phyloP scores from a whole-genome alignment of 1,140 invertebrate genomes.

The Tachypleus tridentatus region DNA sequence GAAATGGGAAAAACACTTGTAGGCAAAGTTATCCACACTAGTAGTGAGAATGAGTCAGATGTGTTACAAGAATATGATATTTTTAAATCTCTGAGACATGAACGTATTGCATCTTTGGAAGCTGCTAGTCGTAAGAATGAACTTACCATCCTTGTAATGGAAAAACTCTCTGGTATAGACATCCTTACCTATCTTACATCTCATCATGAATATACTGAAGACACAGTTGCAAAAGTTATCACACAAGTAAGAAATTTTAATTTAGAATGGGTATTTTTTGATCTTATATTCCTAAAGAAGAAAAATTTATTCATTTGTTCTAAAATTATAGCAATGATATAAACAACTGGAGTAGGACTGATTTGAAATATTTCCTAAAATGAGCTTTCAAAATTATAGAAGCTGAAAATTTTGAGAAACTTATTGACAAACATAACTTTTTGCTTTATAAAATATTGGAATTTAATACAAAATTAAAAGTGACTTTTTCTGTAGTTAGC shows the following conservation, averaged over 20 bases:
- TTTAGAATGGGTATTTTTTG: too few relatives aligned
- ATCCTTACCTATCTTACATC: conserved; percentile 74
- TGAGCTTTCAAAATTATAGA: too few relatives aligned
- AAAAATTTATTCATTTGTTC: too few relatives aligned
- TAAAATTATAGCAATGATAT: too few relatives aligned
- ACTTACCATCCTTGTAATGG: conserved; percentile 44
- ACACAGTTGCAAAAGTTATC: conserved; percentile 71
- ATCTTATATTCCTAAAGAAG: too few relatives aligned
- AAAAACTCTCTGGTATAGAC: conserved; percentile 83
- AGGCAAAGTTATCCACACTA: conserved; percentile 15
- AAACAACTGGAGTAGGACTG: too few relatives aligned
- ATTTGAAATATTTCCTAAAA: too few relatives aligned
- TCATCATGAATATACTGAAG: conserved; percentile 76
- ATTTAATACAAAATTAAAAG: too few relatives aligned
- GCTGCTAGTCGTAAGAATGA: conserved; percentile 32
- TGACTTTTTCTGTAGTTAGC: too few relatives aligned
- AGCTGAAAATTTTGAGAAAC: too few relatives aligned
- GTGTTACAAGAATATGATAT: conserved; percentile 57
- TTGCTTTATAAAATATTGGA: too few relatives aligned
- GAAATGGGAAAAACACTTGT: conserved; percentile 12
- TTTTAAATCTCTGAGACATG: conserved; percentile 63
- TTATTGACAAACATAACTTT: too few relatives aligned
- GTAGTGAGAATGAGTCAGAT: conserved; percentile 8
- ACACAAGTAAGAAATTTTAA: conserved; percentile 43
- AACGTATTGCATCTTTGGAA: conserved; percentile 61